Percentiles rank a stretch among this genome's conserved stretches.
These are phyloP conservation scores for Eleginops maclovinus DNA, from an alignment of 2,113 vertebrate genomes.

Conservation along the genomic window DNA sequence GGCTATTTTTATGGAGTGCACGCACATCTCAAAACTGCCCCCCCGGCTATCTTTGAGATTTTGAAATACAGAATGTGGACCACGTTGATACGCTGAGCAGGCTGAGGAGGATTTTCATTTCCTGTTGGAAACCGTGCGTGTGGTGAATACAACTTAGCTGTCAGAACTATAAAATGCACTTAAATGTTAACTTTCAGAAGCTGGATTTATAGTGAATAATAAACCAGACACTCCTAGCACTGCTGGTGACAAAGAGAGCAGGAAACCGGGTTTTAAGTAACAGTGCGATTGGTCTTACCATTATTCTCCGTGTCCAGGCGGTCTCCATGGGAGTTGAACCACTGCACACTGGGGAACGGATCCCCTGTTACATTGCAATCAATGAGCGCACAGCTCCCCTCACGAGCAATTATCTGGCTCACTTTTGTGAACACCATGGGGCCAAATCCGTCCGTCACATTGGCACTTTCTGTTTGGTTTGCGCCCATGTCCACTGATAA, in stretches of 20 bases:
- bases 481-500: constrained; percentile 69
- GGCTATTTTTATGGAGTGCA: background rate
- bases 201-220: background rate
- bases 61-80: background rate
- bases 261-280: constrained; percentile 39
- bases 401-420: constrained; percentile 93
- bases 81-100: background rate
- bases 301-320: constrained; percentile 84
- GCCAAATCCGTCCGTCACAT: constrained; percentile 78
- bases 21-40: background rate
- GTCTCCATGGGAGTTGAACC: constrained; percentile 93
- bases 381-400: constrained; percentile 93
- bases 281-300: constrained; percentile 56
- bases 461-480: constrained; percentile 82
- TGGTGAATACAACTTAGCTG: background rate
- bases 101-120: background rate
- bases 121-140: background rate
- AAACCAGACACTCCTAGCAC: background rate
- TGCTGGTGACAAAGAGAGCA: background rate
- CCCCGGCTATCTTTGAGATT: background rate
- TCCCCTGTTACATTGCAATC: constrained; percentile 93
- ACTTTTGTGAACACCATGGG: constrained; percentile 84
- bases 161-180: background rate
- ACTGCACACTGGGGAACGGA: constrained; percentile 89
- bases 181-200: background rate